Conservation (phyloP, 2,113 vertebrate genomes). For the Crotophaga sulcirostris region DNA sequence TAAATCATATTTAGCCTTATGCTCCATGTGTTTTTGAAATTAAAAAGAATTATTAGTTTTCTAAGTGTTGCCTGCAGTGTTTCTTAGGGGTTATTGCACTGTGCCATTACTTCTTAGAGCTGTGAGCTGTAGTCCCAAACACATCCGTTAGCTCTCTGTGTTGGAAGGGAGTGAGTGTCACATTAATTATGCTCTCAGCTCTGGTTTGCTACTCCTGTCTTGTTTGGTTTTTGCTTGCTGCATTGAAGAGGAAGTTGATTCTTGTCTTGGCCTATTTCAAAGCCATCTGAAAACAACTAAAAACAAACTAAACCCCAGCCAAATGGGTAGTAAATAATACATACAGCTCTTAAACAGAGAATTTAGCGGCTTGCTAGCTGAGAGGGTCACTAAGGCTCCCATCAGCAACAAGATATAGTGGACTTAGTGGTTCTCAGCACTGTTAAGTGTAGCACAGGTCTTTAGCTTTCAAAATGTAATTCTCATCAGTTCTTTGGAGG, state of each 20-base stretch:
- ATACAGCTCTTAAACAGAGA: constrained; percentile 30
- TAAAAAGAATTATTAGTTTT: not conserved
- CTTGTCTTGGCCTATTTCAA: constrained; percentile 27
- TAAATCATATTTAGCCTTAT: not conserved
- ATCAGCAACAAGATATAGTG: not conserved
- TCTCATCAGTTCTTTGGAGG: not conserved
- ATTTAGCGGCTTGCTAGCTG: constrained; percentile 22
- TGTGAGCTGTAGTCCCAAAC: not conserved
- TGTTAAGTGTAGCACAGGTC: not conserved
- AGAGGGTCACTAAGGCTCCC: not conserved
- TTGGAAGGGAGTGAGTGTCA: not conserved
- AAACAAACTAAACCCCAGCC: not conserved
- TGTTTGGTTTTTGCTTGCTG: not conserved
- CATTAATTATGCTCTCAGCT: constrained; percentile 45
- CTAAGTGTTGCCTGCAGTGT: not conserved
- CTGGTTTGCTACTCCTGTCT: not conserved
- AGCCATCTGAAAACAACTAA: constrained; percentile 3
- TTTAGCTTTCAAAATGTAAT: not conserved
- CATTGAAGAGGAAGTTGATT: constrained; percentile 9
- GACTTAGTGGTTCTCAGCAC: not conserved
- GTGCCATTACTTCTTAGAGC: not conserved
- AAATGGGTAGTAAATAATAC: constrained; percentile 50
- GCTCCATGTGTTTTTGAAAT: not conserved
- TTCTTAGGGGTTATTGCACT: not conserved
- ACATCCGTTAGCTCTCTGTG: accelerated